Conservation (phyloP, 2,888 invertebrate species). For the Subacronicta megacephala region DNA sequence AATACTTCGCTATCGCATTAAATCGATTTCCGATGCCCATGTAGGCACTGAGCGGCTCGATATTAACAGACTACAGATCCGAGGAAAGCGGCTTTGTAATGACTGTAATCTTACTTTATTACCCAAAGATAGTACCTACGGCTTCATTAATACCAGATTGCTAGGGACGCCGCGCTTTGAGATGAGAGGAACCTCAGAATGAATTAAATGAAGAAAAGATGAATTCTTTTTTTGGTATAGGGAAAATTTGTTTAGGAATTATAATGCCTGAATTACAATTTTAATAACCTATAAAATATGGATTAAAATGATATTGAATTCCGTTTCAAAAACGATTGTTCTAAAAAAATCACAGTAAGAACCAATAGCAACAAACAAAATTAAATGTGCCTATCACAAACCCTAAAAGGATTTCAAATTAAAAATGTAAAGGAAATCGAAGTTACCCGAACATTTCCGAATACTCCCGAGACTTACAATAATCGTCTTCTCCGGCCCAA, state of each 20-base stretch:
- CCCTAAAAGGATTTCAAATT: constrained; percentile 24
- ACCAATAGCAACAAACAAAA: constrained; percentile 3
- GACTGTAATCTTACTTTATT: constrained; percentile 77
- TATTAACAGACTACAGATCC: constrained; percentile 53
- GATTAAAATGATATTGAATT: no score
- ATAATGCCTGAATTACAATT: no score
- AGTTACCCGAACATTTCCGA: constrained; percentile 2
- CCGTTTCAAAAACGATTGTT: constrained; percentile 1
- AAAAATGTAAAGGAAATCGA: constrained; percentile 22
- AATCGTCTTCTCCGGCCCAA: constrained; percentile 13
- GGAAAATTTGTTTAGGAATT: no score
- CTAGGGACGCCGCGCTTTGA: constrained; percentile 5
- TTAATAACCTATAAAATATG: no score
- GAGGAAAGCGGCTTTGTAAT: constrained; percentile 64
- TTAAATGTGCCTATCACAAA: not conserved
- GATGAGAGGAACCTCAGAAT: not conserved
- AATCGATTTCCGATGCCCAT: constrained; percentile 38
- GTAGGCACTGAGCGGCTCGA: constrained; percentile 28
- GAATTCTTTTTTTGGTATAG: not conserved
- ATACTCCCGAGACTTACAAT: constrained; percentile 8
- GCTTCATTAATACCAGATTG: constrained; percentile 73
- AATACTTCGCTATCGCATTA: constrained; percentile 36
- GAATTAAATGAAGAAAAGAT: constrained; percentile 2
- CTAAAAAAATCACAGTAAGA: constrained; percentile 1
- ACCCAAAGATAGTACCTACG: constrained; percentile 61